Conservation (phyloP, 2,797 vertebrate genomes). For the Anabacerthia variegaticeps region DNA sequence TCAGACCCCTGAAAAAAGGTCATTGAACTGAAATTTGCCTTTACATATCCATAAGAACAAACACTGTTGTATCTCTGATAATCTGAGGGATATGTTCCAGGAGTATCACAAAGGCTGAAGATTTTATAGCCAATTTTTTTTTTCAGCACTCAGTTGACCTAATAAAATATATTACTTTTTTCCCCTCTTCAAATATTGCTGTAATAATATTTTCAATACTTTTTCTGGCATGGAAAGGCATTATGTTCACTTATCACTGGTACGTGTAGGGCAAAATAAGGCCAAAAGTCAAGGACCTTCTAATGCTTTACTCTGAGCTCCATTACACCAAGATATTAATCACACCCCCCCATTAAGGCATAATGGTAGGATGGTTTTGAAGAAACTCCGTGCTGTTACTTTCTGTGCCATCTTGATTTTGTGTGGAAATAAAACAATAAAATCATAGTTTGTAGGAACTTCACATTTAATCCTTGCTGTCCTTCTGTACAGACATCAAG, state of each 20-base stretch:
- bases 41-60: background rate
- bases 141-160: background rate
- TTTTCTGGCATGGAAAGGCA: background rate
- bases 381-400: background rate
- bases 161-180: background rate
- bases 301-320: background rate
- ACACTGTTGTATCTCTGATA: background rate
- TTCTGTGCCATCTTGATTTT: background rate
- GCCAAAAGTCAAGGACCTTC: background rate
- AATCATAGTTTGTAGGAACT: background rate
- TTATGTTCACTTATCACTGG: background rate
- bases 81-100: background rate
- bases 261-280: background rate
- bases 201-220: background rate
- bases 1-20: background rate
- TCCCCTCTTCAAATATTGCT: background rate
- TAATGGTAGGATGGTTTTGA: background rate
- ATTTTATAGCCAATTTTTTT: background rate
- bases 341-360: background rate
- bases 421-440: background rate
- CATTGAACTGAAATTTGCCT: background rate
- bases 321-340: background rate
- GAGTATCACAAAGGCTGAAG: background rate
- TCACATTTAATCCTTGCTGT: accelerated
- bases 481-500: background rate